phyloP scores from a whole-genome alignment of 2,888 invertebrate species.

The Cantharis rufa region DNA sequence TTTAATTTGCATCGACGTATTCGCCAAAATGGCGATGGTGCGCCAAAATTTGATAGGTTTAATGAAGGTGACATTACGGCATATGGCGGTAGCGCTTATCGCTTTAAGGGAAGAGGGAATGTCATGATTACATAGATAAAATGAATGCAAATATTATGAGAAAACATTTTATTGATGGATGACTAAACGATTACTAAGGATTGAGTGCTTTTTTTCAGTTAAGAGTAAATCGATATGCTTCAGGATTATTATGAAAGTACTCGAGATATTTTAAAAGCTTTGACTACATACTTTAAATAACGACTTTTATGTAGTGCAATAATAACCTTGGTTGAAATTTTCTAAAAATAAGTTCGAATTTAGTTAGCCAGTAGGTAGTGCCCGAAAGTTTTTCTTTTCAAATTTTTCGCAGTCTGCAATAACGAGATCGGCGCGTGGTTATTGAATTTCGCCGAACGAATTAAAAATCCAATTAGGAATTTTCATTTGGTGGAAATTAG shows the following conservation, averaged over 20 bases:
- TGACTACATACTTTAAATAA: constrained; percentile 5
- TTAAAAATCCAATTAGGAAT: not conserved
- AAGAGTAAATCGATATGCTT: constrained; percentile 16
- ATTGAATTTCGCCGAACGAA: not conserved
- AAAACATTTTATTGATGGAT: constrained; percentile 24
- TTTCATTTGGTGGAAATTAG: not conserved
- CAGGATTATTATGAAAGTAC: constrained; percentile 9
- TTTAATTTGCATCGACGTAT: not conserved
- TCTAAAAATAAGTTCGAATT: not conserved
- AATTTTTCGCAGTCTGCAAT: not conserved
- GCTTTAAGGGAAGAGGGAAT: not conserved
- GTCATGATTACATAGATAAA: constrained; percentile 17
- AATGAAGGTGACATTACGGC: constrained; percentile 1
- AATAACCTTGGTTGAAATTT: not conserved
- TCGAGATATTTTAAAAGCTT: constrained; percentile 6
- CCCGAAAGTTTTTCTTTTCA: not conserved
- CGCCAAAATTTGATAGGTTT: not conserved
- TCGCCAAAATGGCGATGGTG: not conserved
- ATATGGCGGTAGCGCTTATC: not conserved
- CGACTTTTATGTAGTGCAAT: not conserved
- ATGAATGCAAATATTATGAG: constrained; percentile 24
- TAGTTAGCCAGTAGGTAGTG: not conserved
- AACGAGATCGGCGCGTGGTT: not conserved
- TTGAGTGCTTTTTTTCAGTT: constrained; percentile 10
- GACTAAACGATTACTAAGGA: constrained; percentile 15